These are phyloP conservation scores for Drosophila crucigera DNA, from an alignment of 2,888 invertebrate genomes.

Conservation along the genomic window DNA sequence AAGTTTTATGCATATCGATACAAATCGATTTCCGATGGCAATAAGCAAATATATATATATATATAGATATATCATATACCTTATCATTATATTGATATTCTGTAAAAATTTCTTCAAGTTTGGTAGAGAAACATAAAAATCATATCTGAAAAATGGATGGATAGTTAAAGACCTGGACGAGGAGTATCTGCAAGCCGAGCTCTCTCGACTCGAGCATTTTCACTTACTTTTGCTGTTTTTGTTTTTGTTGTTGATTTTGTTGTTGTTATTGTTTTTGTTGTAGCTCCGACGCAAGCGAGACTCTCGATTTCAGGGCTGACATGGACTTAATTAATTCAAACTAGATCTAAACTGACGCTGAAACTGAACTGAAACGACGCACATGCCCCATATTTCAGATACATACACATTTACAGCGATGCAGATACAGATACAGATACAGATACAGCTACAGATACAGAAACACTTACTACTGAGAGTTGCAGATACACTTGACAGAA, in stretches of 20 bases:
- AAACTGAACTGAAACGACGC: constrained; percentile 27
- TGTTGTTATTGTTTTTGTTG: neutral
- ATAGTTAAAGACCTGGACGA: neutral
- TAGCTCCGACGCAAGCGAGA: constrained; percentile 26
- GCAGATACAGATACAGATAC: neutral
- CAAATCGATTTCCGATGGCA: neutral
- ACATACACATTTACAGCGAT: constrained; percentile 11
- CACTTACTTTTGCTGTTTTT: neutral
- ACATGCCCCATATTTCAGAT: constrained; percentile 42
- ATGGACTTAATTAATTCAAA: constrained; percentile 65
- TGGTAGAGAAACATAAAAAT: neutral
- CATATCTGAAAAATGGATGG: neutral
- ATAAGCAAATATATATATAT: neutral
- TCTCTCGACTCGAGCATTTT: neutral
- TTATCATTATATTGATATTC: neutral
- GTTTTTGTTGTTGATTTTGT: neutral
- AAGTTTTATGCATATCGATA: neutral
- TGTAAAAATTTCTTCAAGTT: neutral
- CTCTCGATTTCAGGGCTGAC: constrained; percentile 70
- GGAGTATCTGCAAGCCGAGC: neutral
- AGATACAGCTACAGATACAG: neutral
- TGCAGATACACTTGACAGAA: neutral
- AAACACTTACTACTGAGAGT: neutral
- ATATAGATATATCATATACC: too few relatives aligned
- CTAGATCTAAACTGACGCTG: constrained; percentile 47